Evolutionary conservation across 2,797 vertebrate genomes (phyloP).

Genomic region (Cirrhinus mrigala): DNA sequence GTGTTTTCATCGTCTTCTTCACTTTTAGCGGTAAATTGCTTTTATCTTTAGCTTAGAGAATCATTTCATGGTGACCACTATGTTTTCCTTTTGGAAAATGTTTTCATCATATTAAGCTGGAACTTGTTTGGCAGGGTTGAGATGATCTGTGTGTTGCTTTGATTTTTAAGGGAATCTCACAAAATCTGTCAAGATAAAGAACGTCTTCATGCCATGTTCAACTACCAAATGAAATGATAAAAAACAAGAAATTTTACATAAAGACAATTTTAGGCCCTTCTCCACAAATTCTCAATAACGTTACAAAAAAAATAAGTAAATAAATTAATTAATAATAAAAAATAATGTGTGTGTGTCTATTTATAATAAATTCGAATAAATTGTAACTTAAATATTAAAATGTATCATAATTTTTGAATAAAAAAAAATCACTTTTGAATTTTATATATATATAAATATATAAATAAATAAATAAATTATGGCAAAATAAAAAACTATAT

Average conservation of each 20-base stretch:
- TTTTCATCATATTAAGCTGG: conserved; percentile 14
- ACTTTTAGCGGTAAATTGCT: background rate
- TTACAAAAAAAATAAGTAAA: too few relatives aligned
- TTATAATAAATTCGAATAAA: too few relatives aligned
- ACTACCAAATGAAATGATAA: background rate
- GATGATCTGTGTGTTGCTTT: background rate
- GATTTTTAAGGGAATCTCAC: background rate
- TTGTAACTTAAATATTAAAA: too few relatives aligned
- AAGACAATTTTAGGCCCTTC: background rate
- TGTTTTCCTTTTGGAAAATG: conserved; percentile 4
- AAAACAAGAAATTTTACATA: background rate
- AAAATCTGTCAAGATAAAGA: background rate
- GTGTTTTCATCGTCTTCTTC: conserved; percentile 6
- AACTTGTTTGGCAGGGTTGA: background rate
- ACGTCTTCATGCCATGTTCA: background rate
- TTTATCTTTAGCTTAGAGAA: conserved; percentile 13
- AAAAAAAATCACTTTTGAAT: too few relatives aligned
- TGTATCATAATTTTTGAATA: too few relatives aligned
- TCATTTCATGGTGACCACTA: conserved; percentile 10
- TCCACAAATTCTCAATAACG: background rate
- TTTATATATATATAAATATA: too few relatives aligned
- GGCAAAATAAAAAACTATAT: too few relatives aligned
- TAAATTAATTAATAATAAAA: too few relatives aligned
- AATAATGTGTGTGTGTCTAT: too few relatives aligned
- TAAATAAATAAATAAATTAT: too few relatives aligned